Percentiles rank a stretch among this genome's conserved stretches.
Conservation (phyloP, 2,797 vertebrate species). For the Malacoctenus gilli region DNA sequence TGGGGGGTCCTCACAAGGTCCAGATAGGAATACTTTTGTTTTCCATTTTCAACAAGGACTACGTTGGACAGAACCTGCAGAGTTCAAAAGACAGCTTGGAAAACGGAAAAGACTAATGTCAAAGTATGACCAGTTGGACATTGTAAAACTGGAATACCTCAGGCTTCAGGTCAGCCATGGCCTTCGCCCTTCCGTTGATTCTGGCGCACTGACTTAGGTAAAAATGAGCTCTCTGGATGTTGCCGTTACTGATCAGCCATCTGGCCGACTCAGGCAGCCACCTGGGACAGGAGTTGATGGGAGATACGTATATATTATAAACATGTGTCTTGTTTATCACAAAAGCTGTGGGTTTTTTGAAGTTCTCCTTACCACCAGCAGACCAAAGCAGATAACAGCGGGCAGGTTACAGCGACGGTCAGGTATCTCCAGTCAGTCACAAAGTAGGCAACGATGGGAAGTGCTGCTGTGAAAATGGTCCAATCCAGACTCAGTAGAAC, state of each 20-base stretch:
- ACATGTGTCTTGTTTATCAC: too few species aligned
- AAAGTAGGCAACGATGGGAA: slow-evolving; percentile 71
- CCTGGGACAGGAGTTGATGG: too few species aligned
- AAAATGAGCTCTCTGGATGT: slow-evolving; percentile 61
- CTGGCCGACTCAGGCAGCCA: slow-evolving; percentile 79
- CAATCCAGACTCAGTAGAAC: slow-evolving; percentile 71
- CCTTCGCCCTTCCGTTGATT: slow-evolving; percentile 64
- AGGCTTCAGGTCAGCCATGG: slow-evolving; percentile 65
- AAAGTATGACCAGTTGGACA: too few species aligned
- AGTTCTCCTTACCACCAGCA: slow-evolving; percentile 82
- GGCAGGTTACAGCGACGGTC: slow-evolving; percentile 68
- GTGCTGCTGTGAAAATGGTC: slow-evolving; percentile 46
- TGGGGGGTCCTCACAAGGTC: slow-evolving; percentile 85
- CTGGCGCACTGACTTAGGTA: slow-evolving; percentile 71
- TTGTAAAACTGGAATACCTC: slow-evolving; percentile 59
- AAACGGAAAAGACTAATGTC: too few species aligned
- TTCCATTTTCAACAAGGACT: slow-evolving; percentile 54
- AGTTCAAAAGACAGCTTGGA: too few species aligned
- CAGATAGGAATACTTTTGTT: slow-evolving; percentile 81
- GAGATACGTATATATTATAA: too few species aligned
- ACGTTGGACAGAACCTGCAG: slow-evolving; percentile 59
- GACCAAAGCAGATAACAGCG: slow-evolving; percentile 80
- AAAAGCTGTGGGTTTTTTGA: not conserved
- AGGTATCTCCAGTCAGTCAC: slow-evolving; percentile 77
- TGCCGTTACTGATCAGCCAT: slow-evolving; percentile 76